Percentiles rank a stretch among this genome's conserved stretches.
These are phyloP conservation scores for Acanthurus leucopareius DNA, from an alignment of 2,797 vertebrate genomes.

Conservation along the genomic window DNA sequence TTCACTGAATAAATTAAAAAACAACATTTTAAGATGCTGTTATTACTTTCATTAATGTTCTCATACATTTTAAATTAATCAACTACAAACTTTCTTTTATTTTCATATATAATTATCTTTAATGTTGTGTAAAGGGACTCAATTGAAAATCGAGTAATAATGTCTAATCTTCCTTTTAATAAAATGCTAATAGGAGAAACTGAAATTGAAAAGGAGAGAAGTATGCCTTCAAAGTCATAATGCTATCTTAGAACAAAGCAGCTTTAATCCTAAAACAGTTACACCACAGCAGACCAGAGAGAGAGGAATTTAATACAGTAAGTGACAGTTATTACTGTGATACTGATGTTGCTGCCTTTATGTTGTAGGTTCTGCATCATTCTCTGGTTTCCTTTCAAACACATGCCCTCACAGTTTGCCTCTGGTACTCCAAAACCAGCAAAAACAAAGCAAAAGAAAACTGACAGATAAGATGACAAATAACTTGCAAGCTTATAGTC, in stretches of 20 bases:
- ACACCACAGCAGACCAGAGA: neutral
- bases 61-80: neutral
- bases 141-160: neutral
- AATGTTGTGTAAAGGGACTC: neutral
- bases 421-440: neutral
- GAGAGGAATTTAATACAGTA: neutral
- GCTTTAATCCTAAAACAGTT: neutral
- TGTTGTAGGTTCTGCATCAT: too few relatives aligned
- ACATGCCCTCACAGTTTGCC: neutral
- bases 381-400: slow-evolving; percentile 4
- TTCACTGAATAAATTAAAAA: neutral
- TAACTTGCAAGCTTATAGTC: neutral
- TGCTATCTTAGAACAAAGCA: neutral
- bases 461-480: neutral
- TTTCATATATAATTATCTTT: neutral
- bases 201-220: neutral
- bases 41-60: neutral
- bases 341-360: neutral
- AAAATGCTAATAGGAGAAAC: neutral
- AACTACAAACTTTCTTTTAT: neutral
- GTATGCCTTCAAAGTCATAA: neutral
- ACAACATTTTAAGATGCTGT: too few relatives aligned
- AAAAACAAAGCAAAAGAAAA: neutral
- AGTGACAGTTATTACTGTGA: neutral
- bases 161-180: neutral